Percentiles rank a stretch among this genome's conserved stretches.
phyloP scores from a whole-genome alignment of 2,888 invertebrate species.

The Plebejus anna region DNA sequence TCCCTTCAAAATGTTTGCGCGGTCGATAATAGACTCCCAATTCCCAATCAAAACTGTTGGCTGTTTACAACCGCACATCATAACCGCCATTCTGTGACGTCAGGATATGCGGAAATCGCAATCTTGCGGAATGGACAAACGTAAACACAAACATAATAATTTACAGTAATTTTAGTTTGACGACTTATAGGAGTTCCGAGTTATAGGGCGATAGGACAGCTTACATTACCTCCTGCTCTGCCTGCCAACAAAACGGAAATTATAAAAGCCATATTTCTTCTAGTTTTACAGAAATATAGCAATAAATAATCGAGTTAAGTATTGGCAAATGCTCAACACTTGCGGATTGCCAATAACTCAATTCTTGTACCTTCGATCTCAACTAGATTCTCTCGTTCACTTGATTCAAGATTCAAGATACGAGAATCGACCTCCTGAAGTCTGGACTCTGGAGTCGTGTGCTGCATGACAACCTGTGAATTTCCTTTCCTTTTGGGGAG shows the following conservation, averaged over 20 bases:
- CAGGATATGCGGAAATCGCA: background rate
- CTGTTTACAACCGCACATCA: constrained; percentile 50
- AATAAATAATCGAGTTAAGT: no score
- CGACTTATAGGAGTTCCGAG: background rate
- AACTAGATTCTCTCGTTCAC: background rate
- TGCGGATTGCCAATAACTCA: background rate
- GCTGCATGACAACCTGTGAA: constrained; percentile 63
- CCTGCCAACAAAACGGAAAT: background rate
- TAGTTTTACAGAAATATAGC: no score
- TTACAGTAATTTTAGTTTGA: background rate
- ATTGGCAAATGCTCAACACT: background rate
- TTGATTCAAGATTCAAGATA: background rate
- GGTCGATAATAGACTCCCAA: constrained; percentile 70
- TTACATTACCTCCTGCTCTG: background rate
- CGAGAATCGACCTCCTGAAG: background rate
- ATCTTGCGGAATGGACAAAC: constrained; percentile 19
- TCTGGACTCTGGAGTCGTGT: constrained; percentile 46
- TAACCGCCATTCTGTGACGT: constrained; percentile 44
- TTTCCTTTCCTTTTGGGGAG: constrained; percentile 71
- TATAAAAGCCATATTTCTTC: background rate
- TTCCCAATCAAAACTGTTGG: constrained; percentile 45
- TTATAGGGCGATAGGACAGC: background rate
- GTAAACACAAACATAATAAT: background rate
- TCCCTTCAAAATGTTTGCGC: constrained; percentile 69
- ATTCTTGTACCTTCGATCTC: no score